These are phyloP conservation scores for Scolopax rusticola DNA, from an alignment of 2,797 vertebrate species.

Conservation along the genomic window DNA sequence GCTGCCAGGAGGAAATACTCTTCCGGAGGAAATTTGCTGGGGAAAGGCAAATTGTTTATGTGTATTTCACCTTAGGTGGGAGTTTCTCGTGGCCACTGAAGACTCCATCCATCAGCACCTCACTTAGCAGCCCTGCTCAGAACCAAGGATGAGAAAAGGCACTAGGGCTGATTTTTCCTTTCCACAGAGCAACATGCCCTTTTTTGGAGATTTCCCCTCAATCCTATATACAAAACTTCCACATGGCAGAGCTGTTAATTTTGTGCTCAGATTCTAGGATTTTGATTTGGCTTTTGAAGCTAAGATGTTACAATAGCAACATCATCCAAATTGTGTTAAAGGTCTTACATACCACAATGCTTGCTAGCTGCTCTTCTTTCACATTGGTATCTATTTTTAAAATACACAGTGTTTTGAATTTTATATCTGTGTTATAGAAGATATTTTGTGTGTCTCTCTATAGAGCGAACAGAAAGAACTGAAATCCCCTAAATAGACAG, in stretches of 20 bases:
- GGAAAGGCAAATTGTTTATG: background rate
- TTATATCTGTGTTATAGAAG: background rate
- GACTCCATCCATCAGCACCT: background rate
- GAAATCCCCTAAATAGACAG: background rate
- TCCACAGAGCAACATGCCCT: background rate
- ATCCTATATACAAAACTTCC: background rate
- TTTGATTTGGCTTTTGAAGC: background rate
- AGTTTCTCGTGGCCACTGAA: background rate
- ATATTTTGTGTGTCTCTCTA: background rate
- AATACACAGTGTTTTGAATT: background rate
- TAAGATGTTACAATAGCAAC: background rate
- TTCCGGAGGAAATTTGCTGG: background rate
- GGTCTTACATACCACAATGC: background rate
- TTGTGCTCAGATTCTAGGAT: background rate
- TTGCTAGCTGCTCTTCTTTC: background rate
- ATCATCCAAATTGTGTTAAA: background rate
- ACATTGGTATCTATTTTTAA: background rate
- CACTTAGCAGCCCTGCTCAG: background rate
- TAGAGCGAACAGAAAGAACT: background rate
- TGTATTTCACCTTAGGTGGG: background rate
- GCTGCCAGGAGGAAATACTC: background rate
- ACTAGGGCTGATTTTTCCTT: background rate
- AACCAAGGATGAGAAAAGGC: background rate
- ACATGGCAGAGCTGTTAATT: background rate
- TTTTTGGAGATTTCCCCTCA: background rate